Evolutionary conservation across 2,113 vertebrate species (phyloP).

Genomic region (Platichthys flesus): DNA sequence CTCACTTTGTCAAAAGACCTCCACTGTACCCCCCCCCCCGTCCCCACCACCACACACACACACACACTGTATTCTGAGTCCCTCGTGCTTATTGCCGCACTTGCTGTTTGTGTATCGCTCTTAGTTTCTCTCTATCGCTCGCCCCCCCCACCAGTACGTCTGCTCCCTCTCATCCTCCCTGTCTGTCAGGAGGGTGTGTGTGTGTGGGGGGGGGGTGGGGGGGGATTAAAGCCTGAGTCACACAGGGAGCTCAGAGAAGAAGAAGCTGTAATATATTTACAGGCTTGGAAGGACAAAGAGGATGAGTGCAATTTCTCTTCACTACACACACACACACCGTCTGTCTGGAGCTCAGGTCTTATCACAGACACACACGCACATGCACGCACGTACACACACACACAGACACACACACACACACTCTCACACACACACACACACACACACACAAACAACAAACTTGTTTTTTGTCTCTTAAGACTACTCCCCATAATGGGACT

Average conservation of each 20-base stretch:
- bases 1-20: constrained; percentile 13
- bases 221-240: constrained; percentile 61
- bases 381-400: constrained; percentile 16
- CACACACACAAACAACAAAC: neutral
- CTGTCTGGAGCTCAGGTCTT: constrained; percentile 16
- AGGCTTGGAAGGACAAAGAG: constrained; percentile 62
- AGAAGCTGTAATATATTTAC: constrained; percentile 58
- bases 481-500: neutral
- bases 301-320: constrained; percentile 46
- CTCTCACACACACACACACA: neutral
- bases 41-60: no score
- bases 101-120: constrained; percentile 33
- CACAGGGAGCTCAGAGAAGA: constrained; percentile 36
- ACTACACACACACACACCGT: constrained; percentile 15
- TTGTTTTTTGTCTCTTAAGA: neutral
- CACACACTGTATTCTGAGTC: neutral
- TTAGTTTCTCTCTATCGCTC: constrained; percentile 1
- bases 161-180: constrained; percentile 49
- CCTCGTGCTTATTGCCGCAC: constrained; percentile 13
- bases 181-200: constrained; percentile 23
- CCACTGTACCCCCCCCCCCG: neutral
- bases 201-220: constrained; percentile 44
- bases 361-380: constrained; percentile 9
- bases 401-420: neutral
- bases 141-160: constrained; percentile 9